Percentiles rank a stretch among this genome's conserved stretches.
Evolutionary conservation across 2,113 vertebrate species (phyloP).

Genomic region (Gallinago paraguaiae): DNA sequence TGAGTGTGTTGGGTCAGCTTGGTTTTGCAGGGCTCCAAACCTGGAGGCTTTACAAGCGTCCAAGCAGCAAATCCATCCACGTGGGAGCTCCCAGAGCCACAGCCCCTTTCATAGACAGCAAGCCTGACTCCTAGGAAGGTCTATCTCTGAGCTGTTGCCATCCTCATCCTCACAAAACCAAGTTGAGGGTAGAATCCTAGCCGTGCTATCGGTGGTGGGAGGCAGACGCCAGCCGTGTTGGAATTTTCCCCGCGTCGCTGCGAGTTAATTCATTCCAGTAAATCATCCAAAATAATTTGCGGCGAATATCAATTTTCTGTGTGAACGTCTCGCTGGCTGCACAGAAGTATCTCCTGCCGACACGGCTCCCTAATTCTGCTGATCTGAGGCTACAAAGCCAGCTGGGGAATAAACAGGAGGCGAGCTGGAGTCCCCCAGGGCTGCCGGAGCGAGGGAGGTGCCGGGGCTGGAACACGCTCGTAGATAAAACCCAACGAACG

Average conservation of each 20-base stretch:
- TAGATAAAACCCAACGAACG: slow-evolving; percentile 16
- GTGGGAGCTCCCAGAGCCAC: rapidly evolving
- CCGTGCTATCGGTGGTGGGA: rapidly evolving
- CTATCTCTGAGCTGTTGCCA: rapidly evolving
- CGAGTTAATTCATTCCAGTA: slow-evolving; percentile 68
- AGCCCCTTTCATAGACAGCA: neutral
- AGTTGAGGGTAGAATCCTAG: rapidly evolving
- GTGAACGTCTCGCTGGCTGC: slow-evolving; percentile 64
- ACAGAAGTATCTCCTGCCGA: slow-evolving; percentile 57
- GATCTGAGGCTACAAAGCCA: slow-evolving; percentile 64
- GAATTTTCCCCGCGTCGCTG: slow-evolving; percentile 37
- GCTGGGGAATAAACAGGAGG: slow-evolving; percentile 65
- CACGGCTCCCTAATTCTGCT: slow-evolving; percentile 62
- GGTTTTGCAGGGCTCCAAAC: neutral
- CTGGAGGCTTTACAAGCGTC: neutral
- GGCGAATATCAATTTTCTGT: slow-evolving; percentile 58
- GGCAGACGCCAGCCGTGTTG: neutral
- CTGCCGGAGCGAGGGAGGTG: slow-evolving; percentile 18
- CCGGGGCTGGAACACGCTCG: slow-evolving; percentile 23
- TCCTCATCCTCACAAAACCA: neutral
- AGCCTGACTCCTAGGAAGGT: neutral
- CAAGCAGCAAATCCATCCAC: rapidly evolving
- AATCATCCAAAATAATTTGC: slow-evolving; percentile 72
- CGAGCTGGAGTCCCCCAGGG: slow-evolving; percentile 45
- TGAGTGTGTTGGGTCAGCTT: rapidly evolving